phyloP scores from a whole-genome alignment of 2,888 invertebrate genomes.

The Cephus spinipes region DNA sequence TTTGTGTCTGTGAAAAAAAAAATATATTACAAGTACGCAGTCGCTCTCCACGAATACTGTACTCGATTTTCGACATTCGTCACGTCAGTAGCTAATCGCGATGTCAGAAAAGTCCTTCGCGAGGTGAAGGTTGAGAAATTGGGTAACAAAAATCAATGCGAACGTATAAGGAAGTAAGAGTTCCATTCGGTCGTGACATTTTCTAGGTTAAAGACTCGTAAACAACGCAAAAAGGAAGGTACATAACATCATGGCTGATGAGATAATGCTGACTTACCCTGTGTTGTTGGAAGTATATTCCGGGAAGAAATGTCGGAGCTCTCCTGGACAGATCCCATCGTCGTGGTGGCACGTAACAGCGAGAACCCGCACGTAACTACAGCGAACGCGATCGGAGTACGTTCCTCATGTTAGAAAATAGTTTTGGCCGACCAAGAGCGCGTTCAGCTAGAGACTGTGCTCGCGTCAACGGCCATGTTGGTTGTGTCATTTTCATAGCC shows the following conservation, averaged over 20 bases:
- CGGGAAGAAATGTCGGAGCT: conserved; percentile 13
- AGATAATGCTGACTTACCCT: conserved; percentile 12
- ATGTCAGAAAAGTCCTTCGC: not conserved
- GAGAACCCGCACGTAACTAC: not conserved
- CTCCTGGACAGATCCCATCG: conserved; percentile 13
- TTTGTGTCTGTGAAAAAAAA: not conserved
- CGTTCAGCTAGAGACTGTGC: not conserved
- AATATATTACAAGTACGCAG: not conserved
- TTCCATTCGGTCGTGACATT: conserved; percentile 12
- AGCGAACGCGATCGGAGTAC: not conserved
- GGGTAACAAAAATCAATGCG: not conserved
- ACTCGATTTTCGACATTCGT: not conserved
- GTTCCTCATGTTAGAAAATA: not conserved
- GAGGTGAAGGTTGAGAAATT: not conserved
- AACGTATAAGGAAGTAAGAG: not conserved
- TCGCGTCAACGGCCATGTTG: conserved; percentile 5
- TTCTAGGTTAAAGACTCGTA: conserved; percentile 30
- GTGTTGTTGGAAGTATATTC: conserved; percentile 10
- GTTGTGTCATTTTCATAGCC: not conserved
- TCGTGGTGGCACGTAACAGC: not conserved
- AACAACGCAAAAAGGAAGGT: conserved; percentile 26
- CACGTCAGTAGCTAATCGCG: not conserved
- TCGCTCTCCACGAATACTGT: not conserved
- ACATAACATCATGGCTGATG: not conserved
- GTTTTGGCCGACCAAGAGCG: not conserved